phyloP scores from a whole-genome alignment of 2,888 invertebrate species.

The Nomada fucata region DNA sequence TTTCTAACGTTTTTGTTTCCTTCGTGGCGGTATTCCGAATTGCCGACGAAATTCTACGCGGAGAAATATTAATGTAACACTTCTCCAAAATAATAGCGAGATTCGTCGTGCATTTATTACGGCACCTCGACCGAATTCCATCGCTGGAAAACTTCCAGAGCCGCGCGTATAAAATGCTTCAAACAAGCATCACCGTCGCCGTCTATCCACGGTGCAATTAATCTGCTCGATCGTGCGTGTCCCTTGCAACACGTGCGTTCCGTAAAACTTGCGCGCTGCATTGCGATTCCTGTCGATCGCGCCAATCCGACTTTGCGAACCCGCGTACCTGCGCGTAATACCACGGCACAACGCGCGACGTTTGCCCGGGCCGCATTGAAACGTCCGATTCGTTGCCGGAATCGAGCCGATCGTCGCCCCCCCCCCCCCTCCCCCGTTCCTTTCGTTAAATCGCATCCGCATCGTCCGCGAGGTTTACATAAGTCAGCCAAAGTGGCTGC shows the following conservation, averaged over 20 bases:
- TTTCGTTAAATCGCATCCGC: constrained; percentile 71
- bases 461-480: constrained; percentile 73
- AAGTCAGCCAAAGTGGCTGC: constrained; percentile 73
- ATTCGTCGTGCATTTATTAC: too few species aligned
- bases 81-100: too few species aligned
- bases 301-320: constrained; percentile 12
- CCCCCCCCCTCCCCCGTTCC: constrained; percentile 32
- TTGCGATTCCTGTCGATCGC: not conserved
- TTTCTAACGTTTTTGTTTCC: too few species aligned
- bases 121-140: not conserved
- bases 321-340: not conserved
- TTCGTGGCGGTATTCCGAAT: too few species aligned
- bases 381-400: constrained; percentile 8
- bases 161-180: not conserved
- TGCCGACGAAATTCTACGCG: too few species aligned
- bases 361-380: constrained; percentile 14
- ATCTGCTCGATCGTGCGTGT: not conserved
- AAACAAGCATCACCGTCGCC: not conserved
- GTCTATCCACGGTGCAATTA: not conserved
- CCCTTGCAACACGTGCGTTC: constrained; percentile 8
- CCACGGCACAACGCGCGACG: not conserved
- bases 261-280: not conserved
- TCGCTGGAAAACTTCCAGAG: not conserved
- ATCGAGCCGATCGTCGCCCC: constrained; percentile 38
- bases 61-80: too few species aligned